Base-by-base conservation (phyloP, 2,113 vertebrate species). In the Limanda limanda region DNA sequence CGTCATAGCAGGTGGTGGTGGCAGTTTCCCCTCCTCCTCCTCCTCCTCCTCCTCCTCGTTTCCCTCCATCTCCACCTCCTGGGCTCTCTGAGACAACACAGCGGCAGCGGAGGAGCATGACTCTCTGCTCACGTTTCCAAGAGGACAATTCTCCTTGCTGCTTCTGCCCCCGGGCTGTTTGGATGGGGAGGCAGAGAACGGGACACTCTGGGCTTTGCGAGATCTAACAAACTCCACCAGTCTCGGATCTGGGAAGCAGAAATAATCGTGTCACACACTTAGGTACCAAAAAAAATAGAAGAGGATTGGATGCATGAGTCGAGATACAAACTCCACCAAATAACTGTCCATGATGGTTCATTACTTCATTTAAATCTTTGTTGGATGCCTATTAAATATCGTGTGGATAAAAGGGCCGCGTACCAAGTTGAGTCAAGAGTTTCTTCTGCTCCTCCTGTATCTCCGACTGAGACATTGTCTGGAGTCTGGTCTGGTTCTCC, bases 141-240 rank as follows among this genome's bases (percentile, higher is more conserved):
- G 47, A 68, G 65, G 56, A 78, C 60, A 17, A 24, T 65, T 60
- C 35, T 81, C 62, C 68, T 42, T 45, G 56, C 35, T 63, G 58
- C 68, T 57, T 72, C 72, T 54, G 21, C 62, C 85, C 63, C 74
- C 55, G 5, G 57, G 63, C 25, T 40, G 81, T 76, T 78, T 68
- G 76, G 85, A 79, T 48, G 86, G 13, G 7, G 83, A 79, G 25
- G 66, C 25, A 66, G 90, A 83, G 54, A 73, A 88, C 0, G 72
- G 35, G 57, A 31, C 10, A 5, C 67, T 88, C 82, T 91, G 89
- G 87, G 66, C 81, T 86, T 86, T 87, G 13, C 63, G 92, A 79
- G 96, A 96, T 89, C 92, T 95, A 73, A 99, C 89, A 86, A 99
- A 99, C 75, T 96, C 94, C 76, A 99, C 93, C 74, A 98, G 84